phyloP scores from a whole-genome alignment of 2,888 invertebrate species.

The Diloba caeruleocephala region DNA sequence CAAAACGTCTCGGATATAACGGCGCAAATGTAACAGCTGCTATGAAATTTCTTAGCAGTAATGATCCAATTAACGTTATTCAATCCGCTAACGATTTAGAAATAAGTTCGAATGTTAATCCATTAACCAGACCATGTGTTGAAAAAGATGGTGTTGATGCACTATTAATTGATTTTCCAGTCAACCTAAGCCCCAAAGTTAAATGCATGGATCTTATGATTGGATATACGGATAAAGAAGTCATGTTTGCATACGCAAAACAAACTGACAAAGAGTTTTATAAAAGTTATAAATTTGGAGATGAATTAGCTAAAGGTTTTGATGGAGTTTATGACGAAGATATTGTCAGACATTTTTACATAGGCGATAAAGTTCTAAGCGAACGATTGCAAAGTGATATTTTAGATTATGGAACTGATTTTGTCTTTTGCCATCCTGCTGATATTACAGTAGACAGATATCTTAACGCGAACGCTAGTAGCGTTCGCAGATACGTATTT shows the following conservation, averaged over 20 bases:
- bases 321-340: constrained; percentile 21
- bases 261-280: constrained; percentile 26
- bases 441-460: constrained; percentile 35
- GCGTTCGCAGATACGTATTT: constrained; percentile 30
- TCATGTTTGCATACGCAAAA: constrained; percentile 35
- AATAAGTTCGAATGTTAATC: constrained; percentile 7
- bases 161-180: constrained; percentile 26
- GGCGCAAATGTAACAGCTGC: constrained; percentile 18
- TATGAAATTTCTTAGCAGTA: constrained; percentile 10
- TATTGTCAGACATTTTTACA: constrained; percentile 28
- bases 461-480: constrained; percentile 17
- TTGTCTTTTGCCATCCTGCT: constrained; percentile 23
- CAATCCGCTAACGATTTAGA: constrained; percentile 14
- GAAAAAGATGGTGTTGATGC: constrained; percentile 23
- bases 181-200: constrained; percentile 35
- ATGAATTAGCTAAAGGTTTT: constrained; percentile 21
- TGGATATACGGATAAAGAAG: constrained; percentile 36
- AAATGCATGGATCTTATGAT: constrained; percentile 38
- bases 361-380: constrained; percentile 20
- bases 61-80: constrained; percentile 23
- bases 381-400: constrained; percentile 14
- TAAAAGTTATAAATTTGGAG: constrained; percentile 23
- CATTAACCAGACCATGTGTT: constrained; percentile 29
- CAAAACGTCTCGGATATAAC: constrained; percentile 16
- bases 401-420: constrained; percentile 34